Base-by-base conservation (phyloP, 2,797 vertebrate genomes). In the Leuciscus waleckii region DNA sequence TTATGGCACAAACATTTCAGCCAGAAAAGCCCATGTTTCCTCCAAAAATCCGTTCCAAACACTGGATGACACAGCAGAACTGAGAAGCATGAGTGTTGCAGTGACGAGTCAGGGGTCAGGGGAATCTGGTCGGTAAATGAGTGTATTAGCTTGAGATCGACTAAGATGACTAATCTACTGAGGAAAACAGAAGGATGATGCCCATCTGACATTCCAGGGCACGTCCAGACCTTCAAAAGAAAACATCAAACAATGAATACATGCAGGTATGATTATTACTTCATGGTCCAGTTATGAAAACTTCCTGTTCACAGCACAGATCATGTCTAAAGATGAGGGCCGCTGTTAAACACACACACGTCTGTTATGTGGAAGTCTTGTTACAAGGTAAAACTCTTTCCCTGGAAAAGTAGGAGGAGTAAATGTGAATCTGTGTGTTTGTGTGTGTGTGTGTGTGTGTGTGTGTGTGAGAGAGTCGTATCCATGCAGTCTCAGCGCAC, bases 181-280 rank as follows among this genome's bases (percentile, higher is more conserved):
- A 46, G 29, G 13, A 37, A 32, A 75, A 63, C 69, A 35, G 37
- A 61, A 63, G 13, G 26, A 23, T 63, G 29, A 37, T 71, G 37
- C 37, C 41, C 56, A 37, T 37, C 37, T 49, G 26, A n/a, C 58
- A 49, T 13, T 14, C 2, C n/a, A 58, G 35, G 68, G 80, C 68
- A 32, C 11, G 35, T 43, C 68, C 51, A 61, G 26, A 43, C 51
- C 68, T 29, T 56, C 29, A 71, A 32, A 71, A 43, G 29, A 58
- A n/a, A 26, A 58, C 3, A 70, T 56, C 17, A 41, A 14, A 61
- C 69, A 56, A 8, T 19, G 19, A 46, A 49, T 4, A 4, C 23
- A n/a, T 83, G 81, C 54, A 74, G 81, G 81, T 29, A 17, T 37
- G 41, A 83, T n/a, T 46, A 39, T 3, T n/a, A 2, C 2, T 49